A percentile compares a stretch with the other conserved stretches of the same genome.
Conservation (phyloP, 64 coral and sea anemone genomes). For the Stichodactyla helianthus region DNA sequence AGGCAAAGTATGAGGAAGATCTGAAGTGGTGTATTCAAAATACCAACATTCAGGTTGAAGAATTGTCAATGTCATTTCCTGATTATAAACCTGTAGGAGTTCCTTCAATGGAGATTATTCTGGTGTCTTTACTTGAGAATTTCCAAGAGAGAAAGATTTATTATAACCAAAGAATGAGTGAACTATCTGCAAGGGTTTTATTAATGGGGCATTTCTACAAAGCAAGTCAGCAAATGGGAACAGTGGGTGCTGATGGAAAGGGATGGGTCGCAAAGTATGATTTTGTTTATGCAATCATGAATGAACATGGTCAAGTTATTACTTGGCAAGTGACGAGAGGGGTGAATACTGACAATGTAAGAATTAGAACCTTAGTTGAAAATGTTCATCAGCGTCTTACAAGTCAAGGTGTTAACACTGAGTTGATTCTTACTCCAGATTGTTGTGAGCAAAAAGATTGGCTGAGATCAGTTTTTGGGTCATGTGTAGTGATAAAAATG, state of each 20-base stretch:
- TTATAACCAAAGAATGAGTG: conserved; percentile 61
- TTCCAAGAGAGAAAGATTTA: conserved; percentile 38
- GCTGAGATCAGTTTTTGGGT: conserved; percentile 32
- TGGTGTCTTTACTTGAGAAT: conserved; percentile 42
- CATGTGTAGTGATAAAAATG: conserved; percentile 35
- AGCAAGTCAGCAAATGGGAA: conserved; percentile 41
- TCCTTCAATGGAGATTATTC: conserved; percentile 54
- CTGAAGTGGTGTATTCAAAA: conserved; percentile 21
- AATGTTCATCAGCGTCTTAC: conserved; percentile 42
- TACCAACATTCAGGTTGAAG: neutral
- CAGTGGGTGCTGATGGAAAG: neutral
- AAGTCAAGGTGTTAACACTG: conserved; percentile 19
- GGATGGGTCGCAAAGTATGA: conserved; percentile 47
- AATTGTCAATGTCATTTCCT: conserved; percentile 16
- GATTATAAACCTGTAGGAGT: conserved; percentile 48
- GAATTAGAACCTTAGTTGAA: conserved; percentile 5
- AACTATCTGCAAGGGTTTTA: conserved; percentile 41
- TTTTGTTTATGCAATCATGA: conserved; percentile 50
- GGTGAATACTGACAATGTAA: conserved; percentile 18
- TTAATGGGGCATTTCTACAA: conserved; percentile 52
- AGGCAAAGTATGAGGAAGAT: conserved; percentile 44
- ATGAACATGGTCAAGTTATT: conserved; percentile 63
- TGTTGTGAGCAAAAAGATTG: conserved; percentile 34
- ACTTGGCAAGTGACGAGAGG: conserved; percentile 57
- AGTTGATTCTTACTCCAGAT: conserved; percentile 57